Evolutionary conservation across 2,797 vertebrate species (phyloP).

Genomic region (Decapterus maruadsi): DNA sequence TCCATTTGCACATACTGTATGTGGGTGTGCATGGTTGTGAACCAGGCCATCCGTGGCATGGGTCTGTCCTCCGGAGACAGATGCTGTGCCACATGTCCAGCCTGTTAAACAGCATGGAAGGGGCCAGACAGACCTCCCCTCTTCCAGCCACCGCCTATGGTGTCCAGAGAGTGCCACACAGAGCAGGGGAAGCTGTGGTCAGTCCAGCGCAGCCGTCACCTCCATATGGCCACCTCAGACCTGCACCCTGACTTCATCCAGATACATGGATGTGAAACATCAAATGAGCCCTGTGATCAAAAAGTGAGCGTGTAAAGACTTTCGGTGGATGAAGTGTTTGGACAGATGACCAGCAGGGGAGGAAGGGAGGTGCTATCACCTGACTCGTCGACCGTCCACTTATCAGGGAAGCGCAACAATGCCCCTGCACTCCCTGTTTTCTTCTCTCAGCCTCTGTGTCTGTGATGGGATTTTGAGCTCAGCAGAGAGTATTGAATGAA

Average conservation of each 20-base stretch:
- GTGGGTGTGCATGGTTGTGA: neutral
- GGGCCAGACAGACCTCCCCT: slow-evolving; percentile 67
- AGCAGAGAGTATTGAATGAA: slow-evolving; percentile 39
- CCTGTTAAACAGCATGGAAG: slow-evolving; percentile 78
- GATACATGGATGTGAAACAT: slow-evolving; percentile 35
- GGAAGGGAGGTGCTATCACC: slow-evolving; percentile 14
- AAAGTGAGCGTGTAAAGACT: slow-evolving; percentile 7
- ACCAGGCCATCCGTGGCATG: slow-evolving; percentile 29
- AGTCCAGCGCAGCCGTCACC: slow-evolving; percentile 73
- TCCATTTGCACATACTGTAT: neutral
- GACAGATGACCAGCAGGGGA: slow-evolving; percentile 26
- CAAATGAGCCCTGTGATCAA: neutral
- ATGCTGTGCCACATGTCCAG: slow-evolving; percentile 83
- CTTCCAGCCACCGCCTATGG: slow-evolving; percentile 62
- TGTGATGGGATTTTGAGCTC: slow-evolving; percentile 61
- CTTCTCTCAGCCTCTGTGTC: slow-evolving; percentile 25
- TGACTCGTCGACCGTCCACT: slow-evolving; percentile 32
- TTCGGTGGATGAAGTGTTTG: slow-evolving; percentile 22
- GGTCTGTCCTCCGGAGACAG: slow-evolving; percentile 70
- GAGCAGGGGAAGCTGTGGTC: slow-evolving; percentile 67
- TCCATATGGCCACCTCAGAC: slow-evolving; percentile 78
- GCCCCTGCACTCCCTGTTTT: slow-evolving; percentile 7
- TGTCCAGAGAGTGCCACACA: slow-evolving; percentile 66
- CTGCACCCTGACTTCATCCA: slow-evolving; percentile 39
- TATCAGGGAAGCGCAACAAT: slow-evolving; percentile 19